Conservation (phyloP, 1,140 invertebrate species). For the Cydia pomonella region DNA sequence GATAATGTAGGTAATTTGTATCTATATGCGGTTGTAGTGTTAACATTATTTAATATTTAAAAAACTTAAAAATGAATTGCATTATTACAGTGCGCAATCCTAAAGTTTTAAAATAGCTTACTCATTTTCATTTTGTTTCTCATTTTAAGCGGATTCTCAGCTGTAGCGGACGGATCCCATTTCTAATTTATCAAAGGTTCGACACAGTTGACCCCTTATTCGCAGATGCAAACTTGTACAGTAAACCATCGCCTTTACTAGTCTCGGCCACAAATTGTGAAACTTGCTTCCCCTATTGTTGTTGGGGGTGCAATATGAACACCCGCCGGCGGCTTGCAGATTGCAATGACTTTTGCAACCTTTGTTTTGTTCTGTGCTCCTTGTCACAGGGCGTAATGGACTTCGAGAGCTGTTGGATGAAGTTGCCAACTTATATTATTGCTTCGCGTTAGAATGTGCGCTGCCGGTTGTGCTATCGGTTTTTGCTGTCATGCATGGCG, state of each 20-base stretch:
- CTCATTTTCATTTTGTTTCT: background rate
- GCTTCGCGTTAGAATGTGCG: conserved; percentile 2
- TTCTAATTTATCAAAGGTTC: conserved; percentile 1
- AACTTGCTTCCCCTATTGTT: conserved; percentile 43
- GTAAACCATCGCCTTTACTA: conserved; percentile 12
- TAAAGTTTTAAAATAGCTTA: background rate
- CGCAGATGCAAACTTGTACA: background rate
- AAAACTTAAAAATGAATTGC: no score
- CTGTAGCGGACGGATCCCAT: background rate
- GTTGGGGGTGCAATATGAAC: conserved; percentile 36
- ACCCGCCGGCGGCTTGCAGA: conserved; percentile 27
- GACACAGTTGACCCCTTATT: conserved; percentile 19
- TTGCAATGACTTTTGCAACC: conserved; percentile 33
- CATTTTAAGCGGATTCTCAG: background rate
- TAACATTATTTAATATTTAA: no score
- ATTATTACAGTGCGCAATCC: background rate
- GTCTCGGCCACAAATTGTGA: conserved; percentile 46
- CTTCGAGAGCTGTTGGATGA: conserved; percentile 32
- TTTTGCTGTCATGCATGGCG: background rate
- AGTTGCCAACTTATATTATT: conserved; percentile 32
- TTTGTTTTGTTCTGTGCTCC: conserved; percentile 31
- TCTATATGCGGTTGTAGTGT: no score
- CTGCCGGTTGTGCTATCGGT: background rate
- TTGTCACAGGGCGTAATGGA: conserved; percentile 29
- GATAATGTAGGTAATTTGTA: no score